A percentile compares a stretch with the other conserved stretches of the same genome.
phyloP scores from a whole-genome alignment of 1,140 invertebrate species.

The Drosophila hydei region DNA sequence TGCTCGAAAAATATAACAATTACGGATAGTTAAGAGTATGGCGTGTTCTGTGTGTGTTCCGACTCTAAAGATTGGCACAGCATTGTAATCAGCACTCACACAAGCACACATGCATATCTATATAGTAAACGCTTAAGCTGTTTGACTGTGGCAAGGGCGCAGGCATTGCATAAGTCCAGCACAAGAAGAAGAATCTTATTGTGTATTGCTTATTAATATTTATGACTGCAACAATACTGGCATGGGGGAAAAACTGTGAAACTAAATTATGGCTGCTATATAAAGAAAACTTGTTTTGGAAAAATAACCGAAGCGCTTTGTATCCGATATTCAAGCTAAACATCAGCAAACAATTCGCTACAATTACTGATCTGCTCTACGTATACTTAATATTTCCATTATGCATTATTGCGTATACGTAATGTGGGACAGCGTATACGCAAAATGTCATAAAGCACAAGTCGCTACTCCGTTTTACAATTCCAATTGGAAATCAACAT shows the following conservation, averaged over 20 bases:
- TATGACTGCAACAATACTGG: not conserved
- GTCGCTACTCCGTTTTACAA: not conserved
- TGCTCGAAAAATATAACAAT: constrained; percentile 71
- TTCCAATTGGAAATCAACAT: constrained; percentile 5
- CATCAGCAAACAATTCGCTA: no score
- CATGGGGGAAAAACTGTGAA: not conserved
- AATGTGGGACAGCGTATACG: constrained; percentile 9
- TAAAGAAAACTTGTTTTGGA: not conserved
- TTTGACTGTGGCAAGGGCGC: constrained; percentile 6
- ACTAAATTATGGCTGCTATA: not conserved
- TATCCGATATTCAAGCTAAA: no score
- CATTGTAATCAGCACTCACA: constrained; percentile 29
- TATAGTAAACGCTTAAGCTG: not conserved
- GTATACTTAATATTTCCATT: no score
- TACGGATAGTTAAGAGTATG: constrained; percentile 67
- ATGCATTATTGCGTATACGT: not conserved
- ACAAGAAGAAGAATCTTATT: constrained; percentile 3
- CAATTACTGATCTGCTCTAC: no score
- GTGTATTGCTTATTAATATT: not conserved
- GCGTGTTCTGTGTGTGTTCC: constrained; percentile 35
- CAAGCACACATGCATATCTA: constrained; percentile 1
- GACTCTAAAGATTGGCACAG: constrained; percentile 23
- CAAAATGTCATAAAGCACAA: not conserved
- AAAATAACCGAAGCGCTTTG: no score
- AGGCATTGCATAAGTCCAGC: constrained; percentile 11